Percentiles rank a stretch among this genome's conserved stretches.
Evolutionary conservation across 2,797 vertebrate species (phyloP).

Genomic region (Lagocephalus sceleratus): DNA sequence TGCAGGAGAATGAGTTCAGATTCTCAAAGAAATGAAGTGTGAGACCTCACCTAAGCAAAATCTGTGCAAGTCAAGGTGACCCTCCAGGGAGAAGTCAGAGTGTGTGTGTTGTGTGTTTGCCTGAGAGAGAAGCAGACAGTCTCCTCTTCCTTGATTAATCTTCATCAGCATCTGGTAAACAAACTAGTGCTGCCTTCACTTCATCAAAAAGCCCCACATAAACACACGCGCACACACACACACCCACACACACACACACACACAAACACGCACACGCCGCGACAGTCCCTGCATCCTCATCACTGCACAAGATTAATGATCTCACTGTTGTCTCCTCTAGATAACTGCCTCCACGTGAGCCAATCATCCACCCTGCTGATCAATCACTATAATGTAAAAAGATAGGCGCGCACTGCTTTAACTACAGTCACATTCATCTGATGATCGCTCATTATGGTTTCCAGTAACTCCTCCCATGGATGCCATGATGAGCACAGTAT

Average conservation of each 20-base stretch:
- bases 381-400: slow-evolving; percentile 65
- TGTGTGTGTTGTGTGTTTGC: slow-evolving; percentile 17
- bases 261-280: slow-evolving; percentile 8
- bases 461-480: slow-evolving; percentile 21
- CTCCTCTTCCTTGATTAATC: slow-evolving; percentile 21
- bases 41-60: slow-evolving; percentile 56
- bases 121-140: slow-evolving; percentile 13
- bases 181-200: slow-evolving; percentile 47
- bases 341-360: slow-evolving; percentile 65
- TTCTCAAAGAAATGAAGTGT: slow-evolving; percentile 53
- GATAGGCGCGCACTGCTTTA: slow-evolving; percentile 50
- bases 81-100: slow-evolving; percentile 39
- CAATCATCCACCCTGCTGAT: slow-evolving; percentile 50
- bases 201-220: slow-evolving; percentile 33
- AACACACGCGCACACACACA: slow-evolving; percentile 5
- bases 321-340: slow-evolving; percentile 46
- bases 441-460: slow-evolving; percentile 37
- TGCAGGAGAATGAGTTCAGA: slow-evolving; percentile 31
- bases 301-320: slow-evolving; percentile 58
- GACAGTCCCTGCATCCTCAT: slow-evolving; percentile 32
- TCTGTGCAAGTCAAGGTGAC: slow-evolving; percentile 67
- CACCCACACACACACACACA: slow-evolving; percentile 9
- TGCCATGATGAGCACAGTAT: slow-evolving; percentile 1
- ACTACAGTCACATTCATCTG: slow-evolving; percentile 28
- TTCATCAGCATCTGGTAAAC: slow-evolving; percentile 41